A percentile compares a stretch with the other conserved stretches of the same genome.
phyloP scores from a whole-genome alignment of 1,140 invertebrate genomes.

The Drosophila micromelanica region DNA sequence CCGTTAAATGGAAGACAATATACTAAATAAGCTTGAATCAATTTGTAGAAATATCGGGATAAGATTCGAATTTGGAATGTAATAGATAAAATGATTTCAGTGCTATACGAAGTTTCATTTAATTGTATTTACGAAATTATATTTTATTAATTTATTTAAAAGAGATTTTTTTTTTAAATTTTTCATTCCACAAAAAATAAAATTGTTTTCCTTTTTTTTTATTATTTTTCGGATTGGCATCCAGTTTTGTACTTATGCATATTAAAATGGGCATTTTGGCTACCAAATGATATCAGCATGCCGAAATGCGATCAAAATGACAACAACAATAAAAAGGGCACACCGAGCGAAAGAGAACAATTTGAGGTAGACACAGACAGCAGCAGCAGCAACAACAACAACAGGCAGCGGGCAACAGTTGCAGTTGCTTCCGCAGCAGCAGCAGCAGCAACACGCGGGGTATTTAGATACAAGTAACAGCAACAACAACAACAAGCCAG shows the following conservation, averaged over 20 bases:
- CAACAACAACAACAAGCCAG: slow-evolving; percentile 56
- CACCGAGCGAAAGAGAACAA: slow-evolving; percentile 4
- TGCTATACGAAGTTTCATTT: too few species aligned
- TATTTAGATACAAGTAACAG: slow-evolving; percentile 69
- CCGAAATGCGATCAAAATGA: slow-evolving; percentile 34
- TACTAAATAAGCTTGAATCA: neutral
- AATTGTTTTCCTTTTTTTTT: neutral
- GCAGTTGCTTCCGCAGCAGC: slow-evolving; percentile 59
- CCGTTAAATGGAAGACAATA: slow-evolving; percentile 4
- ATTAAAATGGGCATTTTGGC: slow-evolving; percentile 24
- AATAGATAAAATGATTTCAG: too few species aligned
- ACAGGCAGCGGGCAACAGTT: slow-evolving; percentile 39
- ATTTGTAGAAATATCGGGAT: neutral
- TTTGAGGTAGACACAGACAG: slow-evolving; percentile 5
- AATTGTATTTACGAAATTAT: too few species aligned
- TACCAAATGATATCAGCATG: slow-evolving; percentile 29
- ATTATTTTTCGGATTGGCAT: neutral
- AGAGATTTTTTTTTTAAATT: neutral
- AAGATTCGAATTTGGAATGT: too few species aligned
- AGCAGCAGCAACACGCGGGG: slow-evolving; percentile 66
- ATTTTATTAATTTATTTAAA: neutral
- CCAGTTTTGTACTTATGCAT: slow-evolving; percentile 5
- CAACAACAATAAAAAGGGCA: slow-evolving; percentile 17
- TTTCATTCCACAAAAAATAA: neutral
- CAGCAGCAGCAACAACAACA: slow-evolving; percentile 24